Evolutionary conservation across 2,113 vertebrate genomes (phyloP).

Genomic region (Gymnorhina tibicen): DNA sequence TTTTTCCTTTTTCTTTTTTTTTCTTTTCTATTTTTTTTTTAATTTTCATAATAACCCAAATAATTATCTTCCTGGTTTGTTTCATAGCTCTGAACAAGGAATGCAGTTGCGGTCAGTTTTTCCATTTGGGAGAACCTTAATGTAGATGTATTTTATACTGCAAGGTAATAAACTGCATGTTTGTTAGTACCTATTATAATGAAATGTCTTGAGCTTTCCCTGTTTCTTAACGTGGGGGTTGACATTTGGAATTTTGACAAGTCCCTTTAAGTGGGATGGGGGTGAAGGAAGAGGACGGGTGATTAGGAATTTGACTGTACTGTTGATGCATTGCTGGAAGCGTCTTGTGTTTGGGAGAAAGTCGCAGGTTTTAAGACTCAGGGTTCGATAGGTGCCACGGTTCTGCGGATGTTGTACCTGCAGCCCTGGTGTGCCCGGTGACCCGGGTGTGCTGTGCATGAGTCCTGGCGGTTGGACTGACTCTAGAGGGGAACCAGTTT

Average conservation of each 20-base stretch:
- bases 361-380: not conserved
- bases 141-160: slow-evolving; percentile 70
- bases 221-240: slow-evolving; percentile 37
- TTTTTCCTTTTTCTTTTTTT: not conserved
- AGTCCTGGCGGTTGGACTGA: not conserved
- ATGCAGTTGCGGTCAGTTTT: slow-evolving; percentile 59
- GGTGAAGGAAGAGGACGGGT: not conserved
- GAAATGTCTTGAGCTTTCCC: slow-evolving; percentile 42
- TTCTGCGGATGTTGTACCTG: slow-evolving; percentile 11
- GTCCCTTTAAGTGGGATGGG: slow-evolving; percentile 49
- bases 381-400: not conserved
- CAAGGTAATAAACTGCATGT: slow-evolving; percentile 74
- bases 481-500: not conserved
- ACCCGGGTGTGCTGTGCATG: not conserved
- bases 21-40: fast-evolving
- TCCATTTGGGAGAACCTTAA: slow-evolving; percentile 61
- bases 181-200: slow-evolving; percentile 73
- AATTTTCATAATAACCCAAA: not conserved
- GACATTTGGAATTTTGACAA: slow-evolving; percentile 52
- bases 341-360: slow-evolving; percentile 17
- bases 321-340: slow-evolving; percentile 17
- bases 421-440: not conserved
- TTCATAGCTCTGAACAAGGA: slow-evolving; percentile 40
- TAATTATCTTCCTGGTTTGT: not conserved
- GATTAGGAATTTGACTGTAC: slow-evolving; percentile 48